phyloP scores from a whole-genome alignment of 2,888 invertebrate genomes.

The Cryptophagus acutangulus region DNA sequence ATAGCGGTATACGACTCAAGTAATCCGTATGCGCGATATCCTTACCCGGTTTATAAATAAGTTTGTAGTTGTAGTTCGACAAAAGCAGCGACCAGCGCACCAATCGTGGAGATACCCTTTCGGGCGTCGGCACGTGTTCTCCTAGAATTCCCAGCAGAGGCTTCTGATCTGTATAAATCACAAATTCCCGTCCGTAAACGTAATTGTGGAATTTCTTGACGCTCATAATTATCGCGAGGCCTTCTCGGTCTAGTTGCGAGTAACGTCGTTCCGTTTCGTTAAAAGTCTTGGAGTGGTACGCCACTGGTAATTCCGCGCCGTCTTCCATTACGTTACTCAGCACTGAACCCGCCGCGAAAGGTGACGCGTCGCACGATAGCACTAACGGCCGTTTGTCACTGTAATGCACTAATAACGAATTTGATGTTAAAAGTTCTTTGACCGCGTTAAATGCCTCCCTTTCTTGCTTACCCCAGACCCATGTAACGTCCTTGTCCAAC shows the following conservation, averaged over 20 bases:
- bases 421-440: constrained; percentile 5
- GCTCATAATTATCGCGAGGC: constrained; percentile 3
- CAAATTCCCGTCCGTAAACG: background rate
- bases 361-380: background rate
- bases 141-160: constrained; percentile 10
- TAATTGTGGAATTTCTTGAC: constrained; percentile 4
- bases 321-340: constrained; percentile 2
- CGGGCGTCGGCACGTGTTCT: constrained; percentile 6
- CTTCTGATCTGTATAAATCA: constrained; percentile 8
- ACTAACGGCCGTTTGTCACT: background rate
- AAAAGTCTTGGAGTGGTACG: background rate
- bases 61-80: constrained; percentile 3
- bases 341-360: background rate
- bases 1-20: background rate
- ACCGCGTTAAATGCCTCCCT: background rate
- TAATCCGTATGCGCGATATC: background rate
- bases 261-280: background rate
- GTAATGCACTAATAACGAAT: background rate
- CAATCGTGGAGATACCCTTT: constrained; percentile 7
- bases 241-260: constrained; percentile 1
- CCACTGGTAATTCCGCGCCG: background rate
- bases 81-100: constrained; percentile 4
- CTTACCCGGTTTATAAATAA: constrained; percentile 1
- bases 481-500: constrained; percentile 5
- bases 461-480: constrained; percentile 1